Conservation (phyloP, 2,888 invertebrate species). For the Alcis repandata region DNA sequence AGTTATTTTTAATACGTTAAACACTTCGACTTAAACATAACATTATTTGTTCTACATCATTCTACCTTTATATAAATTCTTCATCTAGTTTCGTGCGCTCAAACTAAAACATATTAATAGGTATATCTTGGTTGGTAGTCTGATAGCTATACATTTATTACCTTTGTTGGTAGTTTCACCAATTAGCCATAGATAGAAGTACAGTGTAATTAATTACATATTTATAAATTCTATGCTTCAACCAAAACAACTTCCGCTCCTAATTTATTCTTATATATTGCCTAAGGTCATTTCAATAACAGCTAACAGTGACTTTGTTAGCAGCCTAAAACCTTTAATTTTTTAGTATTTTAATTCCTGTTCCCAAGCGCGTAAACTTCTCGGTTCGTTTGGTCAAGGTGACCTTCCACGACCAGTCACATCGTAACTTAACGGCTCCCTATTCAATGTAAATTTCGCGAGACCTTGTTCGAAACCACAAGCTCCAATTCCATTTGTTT, state of each 20-base stretch:
- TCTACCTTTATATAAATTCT: no score
- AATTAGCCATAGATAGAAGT: no score
- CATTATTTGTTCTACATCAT: no score
- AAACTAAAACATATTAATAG: no score
- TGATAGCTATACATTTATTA: no score
- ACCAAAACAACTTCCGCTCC: neutral
- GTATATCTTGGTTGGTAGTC: no score
- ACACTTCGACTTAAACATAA: no score
- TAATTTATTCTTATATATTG: neutral
- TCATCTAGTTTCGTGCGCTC: no score
- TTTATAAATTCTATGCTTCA: neutral
- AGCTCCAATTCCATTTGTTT: constrained; percentile 57
- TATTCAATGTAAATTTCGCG: constrained; percentile 81
- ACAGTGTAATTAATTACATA: no score
- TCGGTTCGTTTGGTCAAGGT: constrained; percentile 76
- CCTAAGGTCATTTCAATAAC: neutral
- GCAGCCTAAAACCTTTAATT: no score
- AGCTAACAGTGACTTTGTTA: neutral
- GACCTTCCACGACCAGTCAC: constrained; percentile 76
- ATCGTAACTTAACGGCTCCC: constrained; percentile 73
- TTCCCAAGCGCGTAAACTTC: constrained; percentile 54
- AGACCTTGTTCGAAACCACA: constrained; percentile 65
- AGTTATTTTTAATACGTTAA: no score
- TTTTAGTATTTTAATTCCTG: neutral
- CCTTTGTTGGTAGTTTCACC: no score